Percentiles rank a stretch among this genome's conserved stretches.
phyloP scores from a whole-genome alignment of 2,888 invertebrate genomes.

The Diarsia mendica region DNA sequence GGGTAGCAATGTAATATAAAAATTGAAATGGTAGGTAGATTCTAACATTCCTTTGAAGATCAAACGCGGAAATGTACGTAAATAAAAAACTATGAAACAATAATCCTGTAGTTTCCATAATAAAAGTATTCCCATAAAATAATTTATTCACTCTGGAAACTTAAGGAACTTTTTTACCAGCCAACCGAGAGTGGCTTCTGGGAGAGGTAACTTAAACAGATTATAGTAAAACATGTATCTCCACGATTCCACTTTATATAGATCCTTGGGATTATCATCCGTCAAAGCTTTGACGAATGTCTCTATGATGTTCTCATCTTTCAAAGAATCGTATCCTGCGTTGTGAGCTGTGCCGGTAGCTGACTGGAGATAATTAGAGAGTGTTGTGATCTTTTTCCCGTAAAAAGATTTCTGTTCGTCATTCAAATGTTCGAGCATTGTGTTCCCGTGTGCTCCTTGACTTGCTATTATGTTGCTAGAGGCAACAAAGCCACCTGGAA shows the following conservation, averaged over 20 bases:
- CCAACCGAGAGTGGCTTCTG: conserved; percentile 90
- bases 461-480: conserved; percentile 92
- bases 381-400: conserved; percentile 91
- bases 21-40: not conserved
- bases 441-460: conserved; percentile 91
- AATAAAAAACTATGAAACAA: conserved; percentile 3
- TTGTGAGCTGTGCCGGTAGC: conserved; percentile 78
- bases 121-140: conserved; percentile 7
- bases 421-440: conserved; percentile 92
- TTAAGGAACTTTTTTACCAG: conserved; percentile 91
- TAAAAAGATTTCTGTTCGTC: conserved; percentile 92
- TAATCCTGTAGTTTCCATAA: conserved; percentile 23
- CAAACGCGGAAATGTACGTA: not conserved
- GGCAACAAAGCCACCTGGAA: conserved; percentile 92
- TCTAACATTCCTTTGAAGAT: not conserved
- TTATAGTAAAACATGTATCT: conserved; percentile 92
- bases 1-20: not conserved
- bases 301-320: conserved; percentile 90
- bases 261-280: conserved; percentile 89
- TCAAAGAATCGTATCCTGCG: conserved; percentile 84
- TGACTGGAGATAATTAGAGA: conserved; percentile 90
- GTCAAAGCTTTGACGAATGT: conserved; percentile 92
- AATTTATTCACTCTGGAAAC: conserved; percentile 87
- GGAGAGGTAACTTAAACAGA: conserved; percentile 91
- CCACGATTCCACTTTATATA: conserved; percentile 93